Percentiles rank a stretch among this genome's conserved stretches.
These are phyloP conservation scores for Tauraco hartlaubi DNA, from an alignment of 2,797 vertebrate genomes.

Conservation along the genomic window DNA sequence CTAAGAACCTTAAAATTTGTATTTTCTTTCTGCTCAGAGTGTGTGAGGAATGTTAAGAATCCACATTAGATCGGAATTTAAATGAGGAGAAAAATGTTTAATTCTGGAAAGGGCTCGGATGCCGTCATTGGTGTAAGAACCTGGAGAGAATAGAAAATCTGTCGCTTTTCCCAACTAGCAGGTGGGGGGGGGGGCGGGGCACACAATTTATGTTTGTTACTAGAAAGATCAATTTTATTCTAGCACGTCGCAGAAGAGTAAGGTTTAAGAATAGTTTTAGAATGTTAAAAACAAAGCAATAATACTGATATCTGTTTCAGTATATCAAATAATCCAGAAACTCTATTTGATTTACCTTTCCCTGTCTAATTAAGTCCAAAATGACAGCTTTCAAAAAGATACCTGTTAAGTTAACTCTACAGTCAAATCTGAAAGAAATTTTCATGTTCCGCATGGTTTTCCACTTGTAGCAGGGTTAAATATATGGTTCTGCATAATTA, in stretches of 20 bases:
- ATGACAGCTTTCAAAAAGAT: not conserved
- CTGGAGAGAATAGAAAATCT: not conserved
- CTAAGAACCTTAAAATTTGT: not conserved
- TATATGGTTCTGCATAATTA: not conserved
- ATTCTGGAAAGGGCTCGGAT: not conserved
- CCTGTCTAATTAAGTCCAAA: not conserved
- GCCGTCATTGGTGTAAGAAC: not conserved
- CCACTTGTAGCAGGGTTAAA: not conserved
- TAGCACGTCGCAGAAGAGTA: accelerated
- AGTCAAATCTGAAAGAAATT: not conserved
- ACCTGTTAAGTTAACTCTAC: not conserved
- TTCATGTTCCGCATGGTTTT: not conserved
- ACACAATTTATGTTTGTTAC: not conserved
- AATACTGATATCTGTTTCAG: not conserved
- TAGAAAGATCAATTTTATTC: not conserved
- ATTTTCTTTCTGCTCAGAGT: not conserved
- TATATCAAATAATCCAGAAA: not conserved
- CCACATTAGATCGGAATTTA: not conserved
- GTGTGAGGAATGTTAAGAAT: not conserved
- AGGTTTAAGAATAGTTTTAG: not conserved
- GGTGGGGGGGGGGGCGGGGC: too few species aligned
- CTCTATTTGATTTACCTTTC: not conserved
- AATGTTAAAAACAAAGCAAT: not conserved
- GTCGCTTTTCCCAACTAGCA: not conserved
- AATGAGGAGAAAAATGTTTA: not conserved